Percentiles rank a stretch among this genome's conserved stretches.
Evolutionary conservation across 2,888 invertebrate species (phyloP).

Genomic region (Seira ritae): DNA sequence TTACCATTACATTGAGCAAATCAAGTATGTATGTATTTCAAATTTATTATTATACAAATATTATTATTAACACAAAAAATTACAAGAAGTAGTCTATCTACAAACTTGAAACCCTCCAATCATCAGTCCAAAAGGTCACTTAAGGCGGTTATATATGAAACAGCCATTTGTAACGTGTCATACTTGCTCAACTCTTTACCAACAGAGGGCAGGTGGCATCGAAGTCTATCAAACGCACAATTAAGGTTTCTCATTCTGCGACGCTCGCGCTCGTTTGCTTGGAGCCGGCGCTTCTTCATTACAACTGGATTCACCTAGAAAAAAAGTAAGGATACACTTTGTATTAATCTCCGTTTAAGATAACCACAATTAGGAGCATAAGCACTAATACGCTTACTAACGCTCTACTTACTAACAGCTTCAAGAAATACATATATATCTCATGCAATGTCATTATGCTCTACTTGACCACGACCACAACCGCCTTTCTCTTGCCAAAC

Average conservation of each 20-base stretch:
- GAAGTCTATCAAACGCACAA: constrained; percentile 92
- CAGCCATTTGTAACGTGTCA: constrained; percentile 98
- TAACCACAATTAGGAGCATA: too few relatives aligned
- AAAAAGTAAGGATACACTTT: not conserved
- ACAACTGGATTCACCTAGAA: constrained; percentile 85
- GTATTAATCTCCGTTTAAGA: not conserved
- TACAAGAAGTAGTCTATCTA: not conserved
- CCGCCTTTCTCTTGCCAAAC: constrained; percentile 62
- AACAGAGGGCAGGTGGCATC: constrained; percentile 93
- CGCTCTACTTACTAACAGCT: not conserved
- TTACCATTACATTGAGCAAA: not conserved
- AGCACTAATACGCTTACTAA: too few relatives aligned
- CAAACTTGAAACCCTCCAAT: not conserved
- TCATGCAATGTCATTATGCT: not conserved
- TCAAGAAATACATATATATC: not conserved
- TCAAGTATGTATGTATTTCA: not conserved
- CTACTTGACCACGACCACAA: constrained; percentile 11
- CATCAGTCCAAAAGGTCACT: constrained; percentile 80
- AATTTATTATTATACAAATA: not conserved
- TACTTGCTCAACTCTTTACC: constrained; percentile 96
- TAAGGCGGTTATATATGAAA: constrained; percentile 93
- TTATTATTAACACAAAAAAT: not conserved
- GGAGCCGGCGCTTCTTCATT: constrained; percentile 88
- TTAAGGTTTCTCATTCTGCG: constrained; percentile 96
- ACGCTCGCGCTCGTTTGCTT: constrained; percentile 94